phyloP scores from a whole-genome alignment of 2,113 vertebrate genomes.

The Montifringilla adamsi region DNA sequence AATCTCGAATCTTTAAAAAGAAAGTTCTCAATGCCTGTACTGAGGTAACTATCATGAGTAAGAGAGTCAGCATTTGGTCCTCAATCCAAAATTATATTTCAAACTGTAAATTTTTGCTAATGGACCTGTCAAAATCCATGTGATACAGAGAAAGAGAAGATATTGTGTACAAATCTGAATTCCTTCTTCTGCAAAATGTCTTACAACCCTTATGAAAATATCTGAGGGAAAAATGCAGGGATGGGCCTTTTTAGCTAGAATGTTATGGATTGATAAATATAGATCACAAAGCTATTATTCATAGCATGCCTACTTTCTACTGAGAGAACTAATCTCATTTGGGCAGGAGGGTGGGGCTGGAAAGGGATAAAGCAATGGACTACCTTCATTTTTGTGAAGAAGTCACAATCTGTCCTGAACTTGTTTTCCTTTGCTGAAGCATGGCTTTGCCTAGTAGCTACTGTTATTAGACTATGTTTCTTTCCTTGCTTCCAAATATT shows the following conservation, averaged over 20 bases:
- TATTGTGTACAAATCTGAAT: background rate
- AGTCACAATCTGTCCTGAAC: background rate
- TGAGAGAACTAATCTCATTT: background rate
- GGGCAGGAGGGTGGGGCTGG: background rate
- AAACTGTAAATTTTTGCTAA: background rate
- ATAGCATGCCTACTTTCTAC: background rate
- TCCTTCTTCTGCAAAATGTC: background rate
- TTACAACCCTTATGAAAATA: background rate
- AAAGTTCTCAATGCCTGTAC: background rate
- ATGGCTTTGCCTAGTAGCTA: conserved; percentile 6
- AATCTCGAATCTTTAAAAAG: background rate
- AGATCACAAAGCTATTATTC: background rate
- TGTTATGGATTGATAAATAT: background rate
- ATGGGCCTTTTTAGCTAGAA: background rate
- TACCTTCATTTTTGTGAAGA: background rate
- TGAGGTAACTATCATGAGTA: background rate
- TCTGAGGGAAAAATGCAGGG: background rate
- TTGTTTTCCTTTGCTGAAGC: conserved; percentile 12
- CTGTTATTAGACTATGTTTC: conserved; percentile 31
- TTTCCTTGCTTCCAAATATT: conserved; percentile 33
- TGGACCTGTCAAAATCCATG: background rate
- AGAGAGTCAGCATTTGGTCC: background rate
- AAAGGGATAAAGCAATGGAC: background rate
- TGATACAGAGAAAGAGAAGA: background rate
- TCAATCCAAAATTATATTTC: background rate